Evolutionary conservation across 2,113 vertebrate species (phyloP), one percentile per base, ranked within the genome.

Genomic region (Peromyscus leucopus): DNA sequence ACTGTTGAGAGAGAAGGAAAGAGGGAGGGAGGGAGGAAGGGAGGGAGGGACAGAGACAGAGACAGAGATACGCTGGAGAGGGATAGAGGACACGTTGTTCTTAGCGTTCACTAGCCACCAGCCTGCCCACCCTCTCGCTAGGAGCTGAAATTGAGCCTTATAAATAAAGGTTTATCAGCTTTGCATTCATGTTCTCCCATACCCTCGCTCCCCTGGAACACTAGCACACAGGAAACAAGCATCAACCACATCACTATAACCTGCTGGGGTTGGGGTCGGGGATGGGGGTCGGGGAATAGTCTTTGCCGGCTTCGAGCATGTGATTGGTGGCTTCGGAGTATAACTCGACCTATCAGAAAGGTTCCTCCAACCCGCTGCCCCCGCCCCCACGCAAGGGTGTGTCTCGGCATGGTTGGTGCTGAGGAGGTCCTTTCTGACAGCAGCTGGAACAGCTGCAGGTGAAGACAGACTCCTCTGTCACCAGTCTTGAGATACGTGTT

Each of bases 31-130:
- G 39, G 28, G 15, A 17, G 11, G 11, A 7, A 24, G 12, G 21
- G 55, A 28, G 21, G n/a, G 22, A 26, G 51, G 7, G 33, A 42
- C 2, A 11, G 5, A 16, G 36, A 39, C 10, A 33, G 67, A 39
- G 1, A 31, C 5, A 51, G 26, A 51, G 9, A 48, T 2, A 42
- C 4, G 31, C 9, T 2, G 2, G 8, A 11, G 2, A 2, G 16
- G 22, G 55, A 4, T 1, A 21, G 59, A 48, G 19, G 31, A 19
- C 16, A 15, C 33, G 39, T 19, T 31, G 33, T 79, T 67, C 78
- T 91, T 71, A 51, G 39, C 39, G 2, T 63, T 78, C 83, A 55
- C 36, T 89, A 31, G 31, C 67, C 65, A 46, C 15, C 24, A 42
- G 28, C 7, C 36, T 48, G 82, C 48, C 48, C 22, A 4, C 24